These are phyloP conservation scores for Balanococcus diminutus DNA, from an alignment of 2,888 invertebrate genomes.

Conservation along the genomic window DNA sequence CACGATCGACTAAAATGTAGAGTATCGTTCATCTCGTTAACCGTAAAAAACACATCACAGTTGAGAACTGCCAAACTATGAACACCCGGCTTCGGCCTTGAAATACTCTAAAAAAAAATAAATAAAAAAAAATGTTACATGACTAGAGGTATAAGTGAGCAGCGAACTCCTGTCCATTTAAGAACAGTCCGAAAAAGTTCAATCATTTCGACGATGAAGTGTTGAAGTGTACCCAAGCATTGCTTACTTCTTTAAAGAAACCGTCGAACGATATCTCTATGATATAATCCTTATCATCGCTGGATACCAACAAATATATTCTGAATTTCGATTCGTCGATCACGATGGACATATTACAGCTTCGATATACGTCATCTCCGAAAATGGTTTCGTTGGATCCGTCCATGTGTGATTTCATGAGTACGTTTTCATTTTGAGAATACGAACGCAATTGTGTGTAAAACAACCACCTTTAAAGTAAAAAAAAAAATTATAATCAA, in stretches of 20 bases:
- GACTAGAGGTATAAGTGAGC: not conserved
- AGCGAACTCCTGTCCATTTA: no score
- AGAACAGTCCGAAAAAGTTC: no score
- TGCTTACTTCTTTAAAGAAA: not conserved
- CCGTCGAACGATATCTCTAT: not conserved
- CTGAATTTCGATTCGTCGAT: not conserved
- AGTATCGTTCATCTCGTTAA: not conserved
- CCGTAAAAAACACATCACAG: not conserved
- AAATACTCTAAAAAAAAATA: not conserved
- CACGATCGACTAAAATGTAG: no score
- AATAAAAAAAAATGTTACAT: not conserved
- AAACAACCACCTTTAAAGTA: no score
- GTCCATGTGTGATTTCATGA: not conserved
- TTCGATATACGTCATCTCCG: not conserved
- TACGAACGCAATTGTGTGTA: no score
- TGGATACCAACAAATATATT: not conserved
- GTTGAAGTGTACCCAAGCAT: no score
- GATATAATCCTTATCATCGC: not conserved
- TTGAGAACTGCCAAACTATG: not conserved
- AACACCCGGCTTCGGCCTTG: not conserved
- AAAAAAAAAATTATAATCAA: no score
- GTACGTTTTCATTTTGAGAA: no score
- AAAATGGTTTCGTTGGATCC: not conserved
- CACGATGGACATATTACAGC: not conserved
- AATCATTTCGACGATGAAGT: no score